Evolutionary conservation across 2,113 vertebrate species (phyloP).

Genomic region (Pyxicephalus adspersus): DNA sequence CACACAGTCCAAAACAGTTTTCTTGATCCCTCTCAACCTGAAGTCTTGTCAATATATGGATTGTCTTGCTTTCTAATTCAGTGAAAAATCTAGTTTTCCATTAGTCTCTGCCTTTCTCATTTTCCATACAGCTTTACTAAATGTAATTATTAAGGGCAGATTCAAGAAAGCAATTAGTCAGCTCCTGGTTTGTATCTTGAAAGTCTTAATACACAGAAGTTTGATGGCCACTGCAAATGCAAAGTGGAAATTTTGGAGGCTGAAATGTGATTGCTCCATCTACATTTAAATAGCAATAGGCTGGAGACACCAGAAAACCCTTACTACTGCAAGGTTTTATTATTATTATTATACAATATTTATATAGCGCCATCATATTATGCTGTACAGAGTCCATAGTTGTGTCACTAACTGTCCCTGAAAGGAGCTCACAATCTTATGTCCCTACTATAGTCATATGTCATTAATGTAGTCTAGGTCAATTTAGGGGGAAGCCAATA

Average conservation of each 20-base stretch:
- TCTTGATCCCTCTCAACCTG: conserved; percentile 93
- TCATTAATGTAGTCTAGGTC: no score
- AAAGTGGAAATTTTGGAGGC: conserved; percentile 26
- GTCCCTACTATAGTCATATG: no score
- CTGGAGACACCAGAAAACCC: no score
- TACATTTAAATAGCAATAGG: background rate
- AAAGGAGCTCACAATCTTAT: no score
- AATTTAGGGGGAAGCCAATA: no score
- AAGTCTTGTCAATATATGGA: conserved; percentile 99
- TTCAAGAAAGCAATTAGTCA: conserved; percentile 98
- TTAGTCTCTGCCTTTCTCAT: conserved; percentile 93
- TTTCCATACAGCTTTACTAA: conserved; percentile 85
- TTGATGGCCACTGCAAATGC: conserved; percentile 66
- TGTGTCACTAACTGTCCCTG: no score
- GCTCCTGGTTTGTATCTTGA: conserved; percentile 89
- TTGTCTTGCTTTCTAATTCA: conserved; percentile 94
- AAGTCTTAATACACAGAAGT: conserved; percentile 94
- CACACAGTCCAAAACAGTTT: conserved; percentile 96
- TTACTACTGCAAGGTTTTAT: no score
- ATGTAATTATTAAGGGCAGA: conserved; percentile 99
- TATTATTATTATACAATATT: no score
- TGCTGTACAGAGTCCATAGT: no score
- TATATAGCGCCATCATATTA: no score
- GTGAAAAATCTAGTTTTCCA: conserved; percentile 99
- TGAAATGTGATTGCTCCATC: conserved; percentile 10